Conservation (phyloP, 2,888 invertebrate genomes). For the Hydraecia micacea region DNA sequence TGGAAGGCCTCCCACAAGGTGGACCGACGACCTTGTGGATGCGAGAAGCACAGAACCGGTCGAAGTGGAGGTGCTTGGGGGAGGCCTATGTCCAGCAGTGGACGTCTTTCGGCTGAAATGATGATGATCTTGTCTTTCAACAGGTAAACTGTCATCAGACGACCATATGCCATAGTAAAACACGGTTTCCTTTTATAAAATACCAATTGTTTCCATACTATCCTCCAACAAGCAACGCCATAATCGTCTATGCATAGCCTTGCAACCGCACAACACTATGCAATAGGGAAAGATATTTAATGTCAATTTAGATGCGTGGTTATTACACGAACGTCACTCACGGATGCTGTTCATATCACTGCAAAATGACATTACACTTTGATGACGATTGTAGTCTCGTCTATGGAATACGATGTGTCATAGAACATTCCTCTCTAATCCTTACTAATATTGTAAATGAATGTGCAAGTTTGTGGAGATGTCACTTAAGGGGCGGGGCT, state of each 20-base stretch:
- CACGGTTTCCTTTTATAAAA: neutral
- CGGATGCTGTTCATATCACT: conserved; percentile 51
- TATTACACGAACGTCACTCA: conserved; percentile 63
- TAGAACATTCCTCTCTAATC: neutral
- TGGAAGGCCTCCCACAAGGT: no score
- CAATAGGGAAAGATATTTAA: conserved; percentile 56
- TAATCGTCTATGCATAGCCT: conserved; percentile 35
- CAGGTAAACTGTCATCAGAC: neutral
- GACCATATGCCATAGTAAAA: neutral
- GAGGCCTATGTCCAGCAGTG: no score
- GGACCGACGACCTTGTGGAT: no score
- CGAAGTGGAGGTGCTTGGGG: no score
- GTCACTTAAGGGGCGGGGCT: no score
- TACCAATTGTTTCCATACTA: neutral
- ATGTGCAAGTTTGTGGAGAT: neutral
- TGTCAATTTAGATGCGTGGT: conserved; percentile 68
- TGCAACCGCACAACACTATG: conserved; percentile 43
- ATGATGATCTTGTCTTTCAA: no score
- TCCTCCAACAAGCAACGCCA: neutral
- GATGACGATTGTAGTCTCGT: conserved; percentile 34
- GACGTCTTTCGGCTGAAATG: no score
- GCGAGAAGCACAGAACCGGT: no score
- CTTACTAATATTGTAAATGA: neutral
- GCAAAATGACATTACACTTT: conserved; percentile 47
- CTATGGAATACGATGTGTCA: conserved; percentile 5